Conservation (phyloP, 2,113 vertebrate species). For the Chionomys nivalis region DNA sequence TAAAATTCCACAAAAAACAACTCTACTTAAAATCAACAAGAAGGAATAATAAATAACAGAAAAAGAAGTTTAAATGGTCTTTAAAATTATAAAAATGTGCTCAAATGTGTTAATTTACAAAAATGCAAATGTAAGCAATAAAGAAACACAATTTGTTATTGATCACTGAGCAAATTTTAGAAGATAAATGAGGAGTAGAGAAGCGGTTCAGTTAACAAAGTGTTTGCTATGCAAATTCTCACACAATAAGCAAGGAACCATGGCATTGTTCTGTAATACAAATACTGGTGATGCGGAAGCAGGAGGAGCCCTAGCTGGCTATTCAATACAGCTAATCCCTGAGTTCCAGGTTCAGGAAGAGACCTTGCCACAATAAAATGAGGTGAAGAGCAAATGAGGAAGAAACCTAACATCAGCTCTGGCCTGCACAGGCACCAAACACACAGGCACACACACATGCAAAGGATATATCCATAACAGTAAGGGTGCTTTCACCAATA, state of each 20-base stretch:
- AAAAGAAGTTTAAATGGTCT: neutral
- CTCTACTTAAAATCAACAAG: neutral
- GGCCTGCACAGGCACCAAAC: neutral
- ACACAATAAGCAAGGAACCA: neutral
- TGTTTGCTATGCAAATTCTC: neutral
- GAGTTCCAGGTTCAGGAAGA: neutral
- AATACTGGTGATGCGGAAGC: neutral
- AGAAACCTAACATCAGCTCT: neutral
- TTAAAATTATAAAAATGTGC: conserved; percentile 14
- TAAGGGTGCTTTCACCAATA: neutral
- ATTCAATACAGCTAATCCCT: neutral
- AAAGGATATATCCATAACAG: neutral
- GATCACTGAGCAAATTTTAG: neutral
- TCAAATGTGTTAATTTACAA: neutral
- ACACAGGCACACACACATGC: neutral
- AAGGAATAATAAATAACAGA: neutral
- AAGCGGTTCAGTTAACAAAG: neutral
- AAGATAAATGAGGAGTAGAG: neutral
- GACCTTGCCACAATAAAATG: neutral
- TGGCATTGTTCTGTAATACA: neutral
- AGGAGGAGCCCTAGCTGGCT: neutral
- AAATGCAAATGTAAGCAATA: conserved; percentile 1
- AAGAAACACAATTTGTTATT: neutral
- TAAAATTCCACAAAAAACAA: neutral
- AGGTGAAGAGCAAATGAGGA: neutral